phyloP scores from a whole-genome alignment of 2,797 vertebrate species.

The Salmo trutta region DNA sequence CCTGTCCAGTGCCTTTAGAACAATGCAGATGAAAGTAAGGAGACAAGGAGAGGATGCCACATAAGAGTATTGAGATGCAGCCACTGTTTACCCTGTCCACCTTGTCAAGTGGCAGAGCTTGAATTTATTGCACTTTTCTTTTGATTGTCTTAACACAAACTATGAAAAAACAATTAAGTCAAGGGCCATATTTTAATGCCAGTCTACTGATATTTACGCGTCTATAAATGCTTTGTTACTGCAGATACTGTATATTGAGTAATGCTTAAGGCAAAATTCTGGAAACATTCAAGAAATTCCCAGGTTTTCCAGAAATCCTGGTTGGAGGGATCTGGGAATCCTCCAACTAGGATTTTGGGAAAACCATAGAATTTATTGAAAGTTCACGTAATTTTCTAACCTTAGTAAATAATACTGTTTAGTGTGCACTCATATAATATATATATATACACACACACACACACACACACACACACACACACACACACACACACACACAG shows the following conservation, averaged over 20 bases:
- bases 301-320: no score
- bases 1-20: neutral
- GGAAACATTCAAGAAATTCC: no score
- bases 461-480: no score
- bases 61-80: neutral
- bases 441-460: no score
- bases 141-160: neutral
- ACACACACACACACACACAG: no score
- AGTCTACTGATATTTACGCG: neutral
- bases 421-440: no score
- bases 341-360: no score
- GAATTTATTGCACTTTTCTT: neutral
- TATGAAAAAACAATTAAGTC: neutral
- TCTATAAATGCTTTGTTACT: neutral
- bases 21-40: neutral
- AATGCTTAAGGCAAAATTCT: no score
- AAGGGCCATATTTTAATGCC: neutral
- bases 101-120: neutral
- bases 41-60: neutral
- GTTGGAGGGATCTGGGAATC: no score
- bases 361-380: no score
- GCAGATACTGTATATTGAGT: neutral
- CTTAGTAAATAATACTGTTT: no score
- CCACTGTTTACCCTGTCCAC: neutral
- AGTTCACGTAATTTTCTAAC: no score